Percentiles rank a stretch among this genome's conserved stretches.
Evolutionary conservation across 2,888 invertebrate species (phyloP).

Genomic region (Pseudococcus jackbeardsleyi): DNA sequence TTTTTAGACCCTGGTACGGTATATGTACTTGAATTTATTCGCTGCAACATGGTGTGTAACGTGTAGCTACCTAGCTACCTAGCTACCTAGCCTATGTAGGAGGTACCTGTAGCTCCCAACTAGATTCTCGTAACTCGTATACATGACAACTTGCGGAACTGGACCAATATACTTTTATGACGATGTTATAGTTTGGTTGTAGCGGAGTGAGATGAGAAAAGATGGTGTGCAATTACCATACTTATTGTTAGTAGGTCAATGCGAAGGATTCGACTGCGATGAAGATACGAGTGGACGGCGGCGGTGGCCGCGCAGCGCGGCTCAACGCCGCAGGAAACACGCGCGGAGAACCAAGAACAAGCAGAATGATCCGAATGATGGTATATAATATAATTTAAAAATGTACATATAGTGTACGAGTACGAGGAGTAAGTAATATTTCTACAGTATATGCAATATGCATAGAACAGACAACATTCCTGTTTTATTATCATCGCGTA

Average conservation of each 20-base stretch:
- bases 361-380: neutral
- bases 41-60: too few relatives aligned
- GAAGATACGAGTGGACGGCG: neutral
- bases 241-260: constrained; percentile 58
- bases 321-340: neutral
- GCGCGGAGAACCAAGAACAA: neutral
- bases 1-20: too few relatives aligned
- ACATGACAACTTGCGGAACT: neutral
- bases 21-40: too few relatives aligned
- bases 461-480: neutral
- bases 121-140: too few relatives aligned
- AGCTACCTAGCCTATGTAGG: too few relatives aligned
- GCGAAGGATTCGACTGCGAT: constrained; percentile 58
- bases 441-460: neutral
- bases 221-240: constrained; percentile 39
- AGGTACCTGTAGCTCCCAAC: too few relatives aligned
- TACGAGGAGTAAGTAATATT: neutral
- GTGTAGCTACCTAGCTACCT: too few relatives aligned
- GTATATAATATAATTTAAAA: too few relatives aligned
- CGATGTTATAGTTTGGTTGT: too few relatives aligned
- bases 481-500: neutral
- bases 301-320: neutral
- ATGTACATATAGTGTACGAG: neutral
- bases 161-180: neutral
- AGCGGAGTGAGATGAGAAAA: neutral